A percentile compares a stretch with the other conserved stretches of the same genome.
These are phyloP conservation scores for Halcyon leucocephala DNA, from an alignment of 2,797 vertebrate species.

Conservation along the genomic window DNA sequence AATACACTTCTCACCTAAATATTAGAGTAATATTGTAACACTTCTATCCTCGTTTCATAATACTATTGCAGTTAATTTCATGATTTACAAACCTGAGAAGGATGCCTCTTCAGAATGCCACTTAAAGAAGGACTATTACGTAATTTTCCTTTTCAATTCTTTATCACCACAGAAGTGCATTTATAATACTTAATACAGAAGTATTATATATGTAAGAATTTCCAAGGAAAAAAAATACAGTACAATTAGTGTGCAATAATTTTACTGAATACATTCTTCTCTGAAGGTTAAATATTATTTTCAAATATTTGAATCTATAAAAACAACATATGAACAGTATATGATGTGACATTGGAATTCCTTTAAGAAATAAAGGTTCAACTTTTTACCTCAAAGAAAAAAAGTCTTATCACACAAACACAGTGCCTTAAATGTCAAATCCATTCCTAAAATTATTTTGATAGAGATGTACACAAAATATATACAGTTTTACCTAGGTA, in stretches of 20 bases:
- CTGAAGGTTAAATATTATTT: neutral
- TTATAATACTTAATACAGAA: neutral
- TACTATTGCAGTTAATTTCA: neutral
- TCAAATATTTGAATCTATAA: neutral
- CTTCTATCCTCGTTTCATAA: neutral
- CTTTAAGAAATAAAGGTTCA: neutral
- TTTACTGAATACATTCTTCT: neutral
- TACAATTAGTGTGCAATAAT: neutral
- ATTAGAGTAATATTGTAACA: neutral
- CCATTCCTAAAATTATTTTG: neutral
- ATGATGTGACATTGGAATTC: neutral
- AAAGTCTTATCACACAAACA: neutral
- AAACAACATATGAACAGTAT: neutral
- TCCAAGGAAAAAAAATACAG: neutral
- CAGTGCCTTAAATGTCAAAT: neutral
- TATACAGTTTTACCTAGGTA: neutral
- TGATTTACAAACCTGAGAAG: neutral
- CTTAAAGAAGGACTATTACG: neutral
- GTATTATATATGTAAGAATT: neutral
- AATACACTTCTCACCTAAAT: neutral
- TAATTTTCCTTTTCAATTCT: slow-evolving; percentile 2
- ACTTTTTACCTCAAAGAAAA: slow-evolving; percentile 3
- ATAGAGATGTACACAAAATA: neutral
- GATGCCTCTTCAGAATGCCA: neutral
- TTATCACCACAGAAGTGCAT: neutral